Percentiles rank a stretch among this genome's conserved stretches.
Conservation (phyloP, 1,140 invertebrate genomes). For the Trachymyrmex cornetzi region DNA sequence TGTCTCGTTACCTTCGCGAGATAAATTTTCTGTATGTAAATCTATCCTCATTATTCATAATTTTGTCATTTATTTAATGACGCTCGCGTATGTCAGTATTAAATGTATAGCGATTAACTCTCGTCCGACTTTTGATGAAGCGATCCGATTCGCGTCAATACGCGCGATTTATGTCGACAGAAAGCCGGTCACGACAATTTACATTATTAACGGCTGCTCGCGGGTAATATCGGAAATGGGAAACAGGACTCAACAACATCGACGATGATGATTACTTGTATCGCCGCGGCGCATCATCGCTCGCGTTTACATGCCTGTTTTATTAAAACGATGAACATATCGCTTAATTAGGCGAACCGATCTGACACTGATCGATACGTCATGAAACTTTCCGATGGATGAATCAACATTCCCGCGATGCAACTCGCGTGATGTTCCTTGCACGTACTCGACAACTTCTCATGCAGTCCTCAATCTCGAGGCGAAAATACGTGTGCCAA, state of each 20-base stretch:
- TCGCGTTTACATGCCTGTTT: slow-evolving; percentile 32
- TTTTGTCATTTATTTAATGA: slow-evolving; percentile 1
- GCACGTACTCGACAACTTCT: slow-evolving; percentile 1
- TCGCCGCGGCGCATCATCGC: slow-evolving; percentile 7
- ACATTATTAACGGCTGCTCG: slow-evolving; percentile 42
- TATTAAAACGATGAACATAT: slow-evolving; percentile 53
- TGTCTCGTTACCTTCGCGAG: not conserved
- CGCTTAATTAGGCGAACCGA: slow-evolving; percentile 46
- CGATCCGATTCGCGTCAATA: slow-evolving; percentile 38
- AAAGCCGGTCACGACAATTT: slow-evolving; percentile 45
- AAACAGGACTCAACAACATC: slow-evolving; percentile 5
- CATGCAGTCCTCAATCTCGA: not conserved
- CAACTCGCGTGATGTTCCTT: not conserved
- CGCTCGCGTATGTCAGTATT: not conserved
- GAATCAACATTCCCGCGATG: slow-evolving; percentile 13
- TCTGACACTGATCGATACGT: slow-evolving; percentile 24
- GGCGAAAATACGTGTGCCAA: not conserved
- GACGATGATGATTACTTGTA: slow-evolving; percentile 28
- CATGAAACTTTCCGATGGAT: slow-evolving; percentile 1
- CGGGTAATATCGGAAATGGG: slow-evolving; percentile 41
- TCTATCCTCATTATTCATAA: not conserved
- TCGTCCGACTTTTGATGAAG: slow-evolving; percentile 27
- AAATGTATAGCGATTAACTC: slow-evolving; percentile 26
- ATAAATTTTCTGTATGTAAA: not conserved
- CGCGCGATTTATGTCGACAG: slow-evolving; percentile 34